Conservation (phyloP, 2,888 invertebrate species). For the Sarcophaga variegata region DNA sequence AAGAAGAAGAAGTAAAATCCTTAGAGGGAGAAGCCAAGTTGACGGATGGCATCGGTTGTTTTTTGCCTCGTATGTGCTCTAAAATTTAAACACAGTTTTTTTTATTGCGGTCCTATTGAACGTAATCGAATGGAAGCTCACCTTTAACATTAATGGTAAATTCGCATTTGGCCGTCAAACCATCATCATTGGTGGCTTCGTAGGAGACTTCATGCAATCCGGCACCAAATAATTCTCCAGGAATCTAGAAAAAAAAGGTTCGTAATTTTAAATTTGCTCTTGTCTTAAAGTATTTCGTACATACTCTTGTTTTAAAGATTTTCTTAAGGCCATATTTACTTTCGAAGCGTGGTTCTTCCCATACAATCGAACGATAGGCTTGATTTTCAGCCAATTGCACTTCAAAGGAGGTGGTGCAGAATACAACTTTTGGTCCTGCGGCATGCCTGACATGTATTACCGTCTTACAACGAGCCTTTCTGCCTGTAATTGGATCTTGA, state of each 20-base stretch:
- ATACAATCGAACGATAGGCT: slow-evolving; percentile 83
- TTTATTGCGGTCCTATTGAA: neutral
- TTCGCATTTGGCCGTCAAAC: slow-evolving; percentile 85
- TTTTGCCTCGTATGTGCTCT: slow-evolving; percentile 53
- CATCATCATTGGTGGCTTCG: slow-evolving; percentile 85
- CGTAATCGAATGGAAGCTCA: slow-evolving; percentile 74
- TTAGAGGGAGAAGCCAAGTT: neutral
- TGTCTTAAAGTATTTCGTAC: slow-evolving; percentile 12
- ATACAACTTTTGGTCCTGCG: slow-evolving; percentile 84
- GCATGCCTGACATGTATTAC: slow-evolving; percentile 84
- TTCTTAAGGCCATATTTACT: slow-evolving; percentile 81
- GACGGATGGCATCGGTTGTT: slow-evolving; percentile 40
- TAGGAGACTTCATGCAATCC: slow-evolving; percentile 86
- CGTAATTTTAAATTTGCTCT: neutral
- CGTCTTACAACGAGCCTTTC: slow-evolving; percentile 84
- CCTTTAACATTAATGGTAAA: slow-evolving; percentile 85
- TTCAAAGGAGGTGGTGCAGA: slow-evolving; percentile 86
- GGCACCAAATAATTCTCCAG: slow-evolving; percentile 84
- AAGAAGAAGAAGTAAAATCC: too few species aligned
- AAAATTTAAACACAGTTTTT: slow-evolving; percentile 18
- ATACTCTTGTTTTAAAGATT: slow-evolving; percentile 68
- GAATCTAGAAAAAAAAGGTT: slow-evolving; percentile 78
- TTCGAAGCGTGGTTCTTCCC: slow-evolving; percentile 86
- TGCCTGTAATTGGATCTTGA: slow-evolving; percentile 83
- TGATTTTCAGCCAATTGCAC: slow-evolving; percentile 84